Evolutionary conservation across 1,140 invertebrate species (phyloP).

Genomic region (Phymastichus coffea): DNA sequence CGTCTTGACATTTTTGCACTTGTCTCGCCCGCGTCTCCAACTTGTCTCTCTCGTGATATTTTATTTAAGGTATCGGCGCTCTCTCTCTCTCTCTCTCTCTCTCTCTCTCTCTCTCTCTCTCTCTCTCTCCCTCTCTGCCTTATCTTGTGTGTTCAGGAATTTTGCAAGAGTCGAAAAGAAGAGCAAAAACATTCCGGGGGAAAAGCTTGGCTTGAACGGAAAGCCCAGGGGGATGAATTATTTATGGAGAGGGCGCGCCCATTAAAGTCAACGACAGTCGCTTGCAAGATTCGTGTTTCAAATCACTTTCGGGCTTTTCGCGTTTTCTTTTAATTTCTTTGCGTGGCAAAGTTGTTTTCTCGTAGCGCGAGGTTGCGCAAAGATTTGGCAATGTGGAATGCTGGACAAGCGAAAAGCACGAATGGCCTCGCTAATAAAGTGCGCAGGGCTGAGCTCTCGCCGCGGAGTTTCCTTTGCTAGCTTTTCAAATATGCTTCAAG

Average conservation of each 20-base stretch:
- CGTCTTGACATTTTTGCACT: conserved; percentile 41
- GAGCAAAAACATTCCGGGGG: background rate
- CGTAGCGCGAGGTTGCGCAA: too few species aligned
- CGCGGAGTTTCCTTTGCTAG: too few species aligned
- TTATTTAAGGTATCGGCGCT: background rate
- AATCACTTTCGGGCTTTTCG: conserved; percentile 6
- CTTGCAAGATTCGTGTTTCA: background rate
- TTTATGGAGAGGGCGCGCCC: conserved; percentile 33
- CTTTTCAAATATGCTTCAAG: too few species aligned
- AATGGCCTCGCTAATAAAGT: too few species aligned
- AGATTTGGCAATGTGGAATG: too few species aligned
- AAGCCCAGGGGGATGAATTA: conserved; percentile 37
- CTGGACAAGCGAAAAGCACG: too few species aligned
- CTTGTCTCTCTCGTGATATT: background rate
- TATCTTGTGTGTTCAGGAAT: conserved; percentile 46
- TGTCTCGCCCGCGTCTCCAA: background rate
- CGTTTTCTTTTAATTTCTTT: too few species aligned
- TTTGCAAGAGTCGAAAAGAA: conserved; percentile 21
- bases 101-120: background rate
- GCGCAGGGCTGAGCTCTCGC: too few species aligned
- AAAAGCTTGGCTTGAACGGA: background rate
- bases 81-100: background rate
- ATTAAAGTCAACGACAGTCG: background rate
- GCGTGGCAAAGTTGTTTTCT: too few species aligned
- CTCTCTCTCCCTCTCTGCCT: conserved; percentile 29